Percentiles rank a stretch among this genome's conserved stretches.
Evolutionary conservation across 2,797 vertebrate species (phyloP).

Genomic region (Falco berigora): DNA sequence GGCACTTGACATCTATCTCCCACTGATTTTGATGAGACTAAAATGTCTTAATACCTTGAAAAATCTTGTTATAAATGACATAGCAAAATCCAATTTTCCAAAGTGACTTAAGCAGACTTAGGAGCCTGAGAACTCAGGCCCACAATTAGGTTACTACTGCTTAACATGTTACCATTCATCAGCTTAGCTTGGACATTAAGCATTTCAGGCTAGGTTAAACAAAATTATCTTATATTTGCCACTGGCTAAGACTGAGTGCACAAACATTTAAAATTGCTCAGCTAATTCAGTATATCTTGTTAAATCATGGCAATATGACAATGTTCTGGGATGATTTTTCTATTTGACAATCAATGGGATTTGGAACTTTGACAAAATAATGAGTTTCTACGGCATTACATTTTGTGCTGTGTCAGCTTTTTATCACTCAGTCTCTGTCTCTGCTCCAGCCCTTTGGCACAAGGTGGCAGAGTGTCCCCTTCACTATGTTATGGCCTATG

Average conservation of each 20-base stretch:
- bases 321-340: background rate
- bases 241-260: background rate
- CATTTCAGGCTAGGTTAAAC: slow-evolving; percentile 1
- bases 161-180: slow-evolving; percentile 27
- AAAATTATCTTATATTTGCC: background rate
- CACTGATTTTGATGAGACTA: slow-evolving; percentile 23
- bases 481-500: background rate
- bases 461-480: background rate
- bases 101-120: slow-evolving; percentile 50
- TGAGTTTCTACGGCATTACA: background rate
- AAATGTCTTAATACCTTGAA: slow-evolving; percentile 44
- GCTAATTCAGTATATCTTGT: background rate
- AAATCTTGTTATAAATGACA: slow-evolving; percentile 53
- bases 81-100: slow-evolving; percentile 50
- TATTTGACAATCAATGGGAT: background rate
- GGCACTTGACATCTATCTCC: background rate
- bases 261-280: background rate
- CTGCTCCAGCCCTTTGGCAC: background rate
- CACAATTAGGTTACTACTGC: slow-evolving; percentile 16
- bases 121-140: background rate
- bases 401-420: background rate
- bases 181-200: slow-evolving; percentile 26
- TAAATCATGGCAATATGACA: background rate
- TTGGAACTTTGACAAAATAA: background rate
- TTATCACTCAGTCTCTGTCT: background rate